phyloP scores from a whole-genome alignment of 92 coral and sea anemone genomes.

The Porites lobata region DNA sequence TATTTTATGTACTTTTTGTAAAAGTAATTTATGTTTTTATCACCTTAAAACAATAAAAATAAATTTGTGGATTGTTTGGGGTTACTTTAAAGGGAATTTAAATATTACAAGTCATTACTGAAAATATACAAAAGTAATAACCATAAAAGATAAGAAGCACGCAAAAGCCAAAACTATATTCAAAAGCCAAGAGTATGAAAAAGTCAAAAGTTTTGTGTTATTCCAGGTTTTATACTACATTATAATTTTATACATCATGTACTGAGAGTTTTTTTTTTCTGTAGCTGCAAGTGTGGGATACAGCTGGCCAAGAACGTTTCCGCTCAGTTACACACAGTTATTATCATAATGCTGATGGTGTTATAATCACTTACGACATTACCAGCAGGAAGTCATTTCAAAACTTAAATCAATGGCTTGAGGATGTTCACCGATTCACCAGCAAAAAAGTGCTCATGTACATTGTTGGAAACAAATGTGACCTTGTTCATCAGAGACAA shows the following conservation, averaged over 20 bases:
- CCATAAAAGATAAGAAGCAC: too few relatives aligned
- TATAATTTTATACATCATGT: not conserved
- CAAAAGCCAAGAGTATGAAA: too few relatives aligned
- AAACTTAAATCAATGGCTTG: constrained; percentile 90
- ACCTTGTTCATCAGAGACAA: constrained; percentile 79
- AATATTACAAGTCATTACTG: too few relatives aligned
- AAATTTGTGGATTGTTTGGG: not conserved
- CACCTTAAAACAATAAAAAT: not conserved
- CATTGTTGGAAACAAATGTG: constrained; percentile 96
- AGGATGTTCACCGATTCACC: constrained; percentile 90
- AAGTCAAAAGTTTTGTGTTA: too few relatives aligned
- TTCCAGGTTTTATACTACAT: too few relatives aligned
- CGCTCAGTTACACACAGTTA: constrained; percentile 98
- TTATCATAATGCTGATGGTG: constrained; percentile 97
- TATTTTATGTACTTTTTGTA: not conserved
- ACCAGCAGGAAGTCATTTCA: constrained; percentile 92
- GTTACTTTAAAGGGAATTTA: not conserved
- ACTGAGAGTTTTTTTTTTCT: constrained; percentile 13
- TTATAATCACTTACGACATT: constrained; percentile 91
- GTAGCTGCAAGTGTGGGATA: constrained; percentile 98
- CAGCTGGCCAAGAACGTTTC: constrained; percentile 98
- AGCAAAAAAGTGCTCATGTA: constrained; percentile 90
- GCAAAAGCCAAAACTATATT: too few relatives aligned
- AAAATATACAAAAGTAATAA: too few relatives aligned
- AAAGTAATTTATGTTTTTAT: not conserved